Evolutionary conservation across 2,888 invertebrate genomes (phyloP), one percentile per base, ranked within the genome.

Genomic region (Pollenia amentaria): DNA sequence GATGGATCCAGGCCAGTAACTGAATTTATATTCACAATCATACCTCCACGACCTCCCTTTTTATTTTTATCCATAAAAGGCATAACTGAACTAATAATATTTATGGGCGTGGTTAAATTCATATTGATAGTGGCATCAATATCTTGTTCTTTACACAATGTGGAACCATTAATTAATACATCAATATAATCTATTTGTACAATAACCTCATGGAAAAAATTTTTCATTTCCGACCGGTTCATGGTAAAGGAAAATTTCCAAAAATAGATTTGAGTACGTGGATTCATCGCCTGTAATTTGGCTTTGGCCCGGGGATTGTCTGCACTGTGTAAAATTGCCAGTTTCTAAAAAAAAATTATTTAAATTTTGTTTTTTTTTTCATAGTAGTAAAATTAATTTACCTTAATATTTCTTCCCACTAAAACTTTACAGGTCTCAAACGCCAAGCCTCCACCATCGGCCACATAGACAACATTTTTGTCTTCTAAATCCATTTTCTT

Each of bases 61-160:
- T 92, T 91, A 67, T 91, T 90, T 48, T 91, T 92, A 16, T 93
- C 91, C 94, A 94, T 94, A 65, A 92, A 91, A n/a, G 92, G 91
- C 80, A 93, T 85, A 0, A 91, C 92, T 16, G 91, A 91, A 80
- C 92, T 88, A 3, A 89, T 89, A 1, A 90, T 90, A 57, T 92
- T 91, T 87, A 91, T 91, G 88, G 92, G 89, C 0, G 91, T 91
- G 0, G 89, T 90, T 6, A 91, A 73, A 78, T 91, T 91, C 2
- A 90, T 88, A 38, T 89, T 89, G 9, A 91, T 89, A 14, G 90
- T 90, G 6, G 88, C 88, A 38, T 89, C 90, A 8, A 91, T 90
- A 29, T 91, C 88, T 16, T 84, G 87, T 42, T 91, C 91, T 64
- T 90, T 89, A 44, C 90, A 89, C 18, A 92, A 48, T 0, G 91